Percentiles rank a stretch among this genome's conserved stretches.
Conservation (phyloP, 2,888 invertebrate species). For the Acleris sparsana region DNA sequence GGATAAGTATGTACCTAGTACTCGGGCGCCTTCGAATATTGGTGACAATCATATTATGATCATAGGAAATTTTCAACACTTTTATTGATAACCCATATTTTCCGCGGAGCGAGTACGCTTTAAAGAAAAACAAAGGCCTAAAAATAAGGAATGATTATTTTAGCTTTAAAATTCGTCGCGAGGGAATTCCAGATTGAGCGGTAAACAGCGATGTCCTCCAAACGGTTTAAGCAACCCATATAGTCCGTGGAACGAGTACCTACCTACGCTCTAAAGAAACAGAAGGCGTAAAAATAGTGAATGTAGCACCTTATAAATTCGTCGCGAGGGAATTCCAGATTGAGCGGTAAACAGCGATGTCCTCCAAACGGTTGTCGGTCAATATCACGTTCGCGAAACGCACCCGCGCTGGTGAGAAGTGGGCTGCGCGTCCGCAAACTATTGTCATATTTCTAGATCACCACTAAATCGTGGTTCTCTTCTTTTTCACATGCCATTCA, state of each 20-base stretch:
- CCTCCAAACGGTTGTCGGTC: constrained; percentile 72
- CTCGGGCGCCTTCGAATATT: too few relatives aligned
- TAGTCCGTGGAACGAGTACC: too few relatives aligned
- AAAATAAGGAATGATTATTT: background rate
- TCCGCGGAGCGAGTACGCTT: too few relatives aligned
- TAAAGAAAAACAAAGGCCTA: background rate
- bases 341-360: constrained; percentile 57
- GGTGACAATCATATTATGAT: too few relatives aligned
- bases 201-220: constrained; percentile 65
- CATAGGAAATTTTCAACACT: too few relatives aligned
- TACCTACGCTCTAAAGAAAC: too few relatives aligned
- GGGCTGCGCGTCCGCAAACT: constrained; percentile 41
- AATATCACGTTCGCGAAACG: constrained; percentile 69
- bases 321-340: constrained; percentile 40
- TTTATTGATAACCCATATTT: too few relatives aligned
- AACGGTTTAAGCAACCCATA: constrained; percentile 42
- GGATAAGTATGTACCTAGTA: too few relatives aligned
- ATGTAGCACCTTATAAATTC: constrained; percentile 6
- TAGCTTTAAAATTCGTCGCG: constrained; percentile 14
- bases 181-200: constrained; percentile 43
- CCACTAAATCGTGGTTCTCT: constrained; percentile 7
- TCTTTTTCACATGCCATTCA: background rate
- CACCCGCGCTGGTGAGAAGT: constrained; percentile 51
- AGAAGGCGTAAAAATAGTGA: background rate
- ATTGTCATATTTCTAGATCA: constrained; percentile 34